Conservation (phyloP, 2,797 vertebrate species). For the Lycodopsis pacificus region DNA sequence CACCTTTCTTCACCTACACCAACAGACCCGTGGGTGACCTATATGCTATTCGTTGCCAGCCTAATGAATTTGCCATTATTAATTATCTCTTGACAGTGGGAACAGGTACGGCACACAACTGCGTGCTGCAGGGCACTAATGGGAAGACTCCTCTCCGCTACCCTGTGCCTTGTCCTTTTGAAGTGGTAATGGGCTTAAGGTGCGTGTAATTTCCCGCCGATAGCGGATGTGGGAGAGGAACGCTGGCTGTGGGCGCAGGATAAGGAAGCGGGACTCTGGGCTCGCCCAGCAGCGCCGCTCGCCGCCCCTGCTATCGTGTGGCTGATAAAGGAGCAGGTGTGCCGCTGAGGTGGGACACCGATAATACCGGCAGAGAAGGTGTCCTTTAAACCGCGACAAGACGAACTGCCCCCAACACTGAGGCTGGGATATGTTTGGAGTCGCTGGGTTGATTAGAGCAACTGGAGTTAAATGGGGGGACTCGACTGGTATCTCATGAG, state of each 20-base stretch:
- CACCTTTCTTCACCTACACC: conserved; percentile 48
- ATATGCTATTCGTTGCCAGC: conserved; percentile 59
- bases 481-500: conserved; percentile 30
- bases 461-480: conserved; percentile 39
- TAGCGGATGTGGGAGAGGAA: conserved; percentile 70
- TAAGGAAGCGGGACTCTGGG: conserved; percentile 73
- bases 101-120: conserved; percentile 60
- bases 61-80: conserved; percentile 75
- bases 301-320: conserved; percentile 58
- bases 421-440: conserved; percentile 55
- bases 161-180: conserved; percentile 71
- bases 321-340: conserved; percentile 77
- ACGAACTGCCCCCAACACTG: conserved; percentile 57
- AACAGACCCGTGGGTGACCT: conserved; percentile 57
- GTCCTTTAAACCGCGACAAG: conserved; percentile 66
- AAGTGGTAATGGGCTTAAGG: conserved; percentile 81
- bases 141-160: conserved; percentile 63
- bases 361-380: conserved; percentile 68
- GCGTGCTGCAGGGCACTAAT: conserved; percentile 64
- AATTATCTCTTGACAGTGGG: conserved; percentile 62
- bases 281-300: conserved; percentile 46
- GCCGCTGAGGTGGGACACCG: conserved; percentile 65
- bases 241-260: conserved; percentile 77
- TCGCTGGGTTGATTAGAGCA: conserved; percentile 62
- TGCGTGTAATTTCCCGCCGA: conserved; percentile 80